phyloP scores from a whole-genome alignment of 2,888 invertebrate species.

The Chymomyza procnemis region DNA sequence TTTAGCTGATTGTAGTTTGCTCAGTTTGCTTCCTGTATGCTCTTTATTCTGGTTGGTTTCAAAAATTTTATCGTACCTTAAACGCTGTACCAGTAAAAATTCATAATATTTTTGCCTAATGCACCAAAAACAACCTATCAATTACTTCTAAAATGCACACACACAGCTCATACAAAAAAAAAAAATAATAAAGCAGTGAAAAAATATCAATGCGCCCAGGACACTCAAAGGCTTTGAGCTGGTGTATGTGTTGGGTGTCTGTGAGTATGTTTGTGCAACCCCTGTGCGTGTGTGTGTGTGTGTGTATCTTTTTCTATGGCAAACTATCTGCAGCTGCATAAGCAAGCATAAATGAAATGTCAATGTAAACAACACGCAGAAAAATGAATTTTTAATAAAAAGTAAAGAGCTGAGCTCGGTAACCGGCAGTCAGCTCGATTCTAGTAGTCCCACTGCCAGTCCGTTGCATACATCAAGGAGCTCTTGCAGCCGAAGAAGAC shows the following conservation, averaged over 20 bases:
- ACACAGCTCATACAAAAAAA: constrained; percentile 2
- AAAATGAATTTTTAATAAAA: constrained; percentile 60
- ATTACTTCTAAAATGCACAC: constrained; percentile 44
- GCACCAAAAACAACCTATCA: constrained; percentile 35
- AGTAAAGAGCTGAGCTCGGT: constrained; percentile 8
- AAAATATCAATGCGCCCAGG: neutral
- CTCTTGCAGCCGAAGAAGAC: constrained; percentile 29
- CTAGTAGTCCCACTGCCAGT: neutral
- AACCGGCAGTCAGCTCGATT: neutral
- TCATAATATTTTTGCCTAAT: neutral
- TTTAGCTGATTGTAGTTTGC: too few species aligned
- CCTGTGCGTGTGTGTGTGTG: constrained; percentile 11
- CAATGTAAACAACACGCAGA: constrained; percentile 58
- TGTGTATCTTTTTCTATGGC: constrained; percentile 16
- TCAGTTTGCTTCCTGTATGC: too few species aligned
- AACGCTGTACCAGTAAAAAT: neutral
- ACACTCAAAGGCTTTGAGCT: neutral
- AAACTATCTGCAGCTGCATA: constrained; percentile 47
- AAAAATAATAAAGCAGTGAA: neutral
- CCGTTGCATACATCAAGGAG: constrained; percentile 59
- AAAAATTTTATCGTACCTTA: neutral
- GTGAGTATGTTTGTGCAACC: too few species aligned
- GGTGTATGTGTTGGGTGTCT: neutral
- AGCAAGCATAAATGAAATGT: constrained; percentile 62
- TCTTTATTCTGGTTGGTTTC: too few species aligned